Conservation (phyloP, 1,140 invertebrate species). For the Myzus persicae region DNA sequence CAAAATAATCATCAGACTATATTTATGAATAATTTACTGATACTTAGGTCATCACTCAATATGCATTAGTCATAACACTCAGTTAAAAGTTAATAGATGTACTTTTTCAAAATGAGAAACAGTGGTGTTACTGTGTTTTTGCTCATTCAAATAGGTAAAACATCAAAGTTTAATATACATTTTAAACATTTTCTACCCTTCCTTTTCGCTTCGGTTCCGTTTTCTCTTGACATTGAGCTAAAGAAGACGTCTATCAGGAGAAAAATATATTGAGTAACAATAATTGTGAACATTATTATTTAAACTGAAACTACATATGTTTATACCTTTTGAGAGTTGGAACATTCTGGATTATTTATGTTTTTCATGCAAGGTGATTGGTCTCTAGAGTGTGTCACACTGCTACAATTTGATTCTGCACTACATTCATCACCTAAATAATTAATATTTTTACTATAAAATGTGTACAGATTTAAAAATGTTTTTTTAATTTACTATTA, state of each 20-base stretch:
- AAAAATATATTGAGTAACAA: not conserved
- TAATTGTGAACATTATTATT: not conserved
- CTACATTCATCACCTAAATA: conserved; percentile 47
- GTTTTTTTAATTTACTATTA: not conserved
- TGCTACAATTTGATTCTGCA: conserved; percentile 39
- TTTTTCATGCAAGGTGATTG: not conserved
- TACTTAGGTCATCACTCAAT: not conserved
- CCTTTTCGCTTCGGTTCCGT: conserved; percentile 49
- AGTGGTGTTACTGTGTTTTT: not conserved
- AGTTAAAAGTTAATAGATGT: not conserved
- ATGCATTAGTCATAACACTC: not conserved
- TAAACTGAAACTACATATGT: not conserved
- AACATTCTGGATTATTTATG: conserved; percentile 24
- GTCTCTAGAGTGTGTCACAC: conserved; percentile 30
- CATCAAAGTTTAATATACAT: not conserved
- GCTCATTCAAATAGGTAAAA: not conserved
- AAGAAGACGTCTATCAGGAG: not conserved
- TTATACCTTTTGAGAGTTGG: conserved; percentile 1
- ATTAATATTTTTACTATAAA: not conserved
- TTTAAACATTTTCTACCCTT: conserved; percentile 48
- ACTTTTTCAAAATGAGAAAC: not conserved
- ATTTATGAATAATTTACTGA: not conserved
- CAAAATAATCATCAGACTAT: not conserved
- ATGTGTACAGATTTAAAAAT: not conserved
- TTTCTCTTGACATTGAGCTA: not conserved